Evolutionary conservation across 2,888 invertebrate species (phyloP).

Genomic region (Agrochola litura): DNA sequence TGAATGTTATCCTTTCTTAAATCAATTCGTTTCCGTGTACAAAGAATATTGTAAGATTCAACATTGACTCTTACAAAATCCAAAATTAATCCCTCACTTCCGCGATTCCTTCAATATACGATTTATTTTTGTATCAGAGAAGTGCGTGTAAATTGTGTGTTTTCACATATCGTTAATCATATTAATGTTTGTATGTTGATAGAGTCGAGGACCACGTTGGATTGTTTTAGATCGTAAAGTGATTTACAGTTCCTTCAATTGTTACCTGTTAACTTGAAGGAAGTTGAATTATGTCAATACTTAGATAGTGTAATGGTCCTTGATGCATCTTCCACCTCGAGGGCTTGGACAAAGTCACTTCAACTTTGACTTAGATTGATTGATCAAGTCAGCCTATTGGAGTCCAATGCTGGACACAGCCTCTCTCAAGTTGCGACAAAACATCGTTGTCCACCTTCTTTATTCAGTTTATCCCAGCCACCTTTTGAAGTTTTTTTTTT

Average conservation of each 20-base stretch:
- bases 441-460: not conserved
- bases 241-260: constrained; percentile 18
- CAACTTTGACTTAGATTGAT: not conserved
- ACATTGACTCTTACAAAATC: not conserved
- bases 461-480: not conserved
- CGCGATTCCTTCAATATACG: constrained; percentile 1
- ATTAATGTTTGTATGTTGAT: constrained; percentile 18
- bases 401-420: not conserved
- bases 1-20: not conserved
- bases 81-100: constrained; percentile 8
- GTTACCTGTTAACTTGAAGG: not conserved
- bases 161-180: constrained; percentile 28
- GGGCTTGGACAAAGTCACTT: not conserved
- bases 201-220: not conserved
- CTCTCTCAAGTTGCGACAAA: not conserved
- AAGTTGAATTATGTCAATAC: not conserved
- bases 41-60: not conserved
- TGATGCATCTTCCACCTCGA: not conserved
- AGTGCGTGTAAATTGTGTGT: constrained; percentile 36
- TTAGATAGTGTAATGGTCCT: not conserved
- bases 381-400: not conserved
- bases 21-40: constrained; percentile 25
- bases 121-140: constrained; percentile 22
- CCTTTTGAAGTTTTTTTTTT: too few relatives aligned
- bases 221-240: constrained; percentile 11